Percentiles rank a stretch among this genome's conserved stretches.
Conservation (phyloP, 1,140 invertebrate genomes). For the Nixonia krombeini region DNA sequence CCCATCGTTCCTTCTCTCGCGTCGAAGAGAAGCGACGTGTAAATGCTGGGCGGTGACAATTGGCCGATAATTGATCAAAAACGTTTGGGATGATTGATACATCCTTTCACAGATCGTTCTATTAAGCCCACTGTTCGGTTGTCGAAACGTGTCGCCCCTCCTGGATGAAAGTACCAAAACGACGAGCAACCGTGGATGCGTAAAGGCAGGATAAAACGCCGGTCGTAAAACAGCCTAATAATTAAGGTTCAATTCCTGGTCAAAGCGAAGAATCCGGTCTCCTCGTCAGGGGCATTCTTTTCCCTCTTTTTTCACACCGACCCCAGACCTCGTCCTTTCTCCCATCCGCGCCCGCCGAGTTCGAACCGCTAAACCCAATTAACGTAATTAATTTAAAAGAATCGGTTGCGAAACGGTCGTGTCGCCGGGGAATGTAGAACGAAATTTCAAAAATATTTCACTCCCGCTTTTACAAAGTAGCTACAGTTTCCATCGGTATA, state of each 20-base stretch:
- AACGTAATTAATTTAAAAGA: slow-evolving; percentile 1
- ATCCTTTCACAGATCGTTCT: too few species aligned
- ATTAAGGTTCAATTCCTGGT: slow-evolving; percentile 62
- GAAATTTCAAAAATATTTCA: too few species aligned
- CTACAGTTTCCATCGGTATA: not conserved
- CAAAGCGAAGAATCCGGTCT: slow-evolving; percentile 17
- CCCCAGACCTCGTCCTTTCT: slow-evolving; percentile 29
- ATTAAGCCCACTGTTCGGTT: too few species aligned
- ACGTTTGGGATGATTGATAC: too few species aligned
- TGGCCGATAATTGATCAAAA: too few species aligned
- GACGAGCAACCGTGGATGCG: too few species aligned
- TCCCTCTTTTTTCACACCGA: slow-evolving; percentile 24
- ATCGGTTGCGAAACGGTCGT: not conserved
- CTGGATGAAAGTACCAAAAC: too few species aligned
- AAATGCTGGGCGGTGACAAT: slow-evolving; percentile 31
- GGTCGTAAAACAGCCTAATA: slow-evolving; percentile 64
- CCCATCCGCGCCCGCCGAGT: not conserved
- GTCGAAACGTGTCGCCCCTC: too few species aligned
- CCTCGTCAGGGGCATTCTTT: slow-evolving; percentile 22
- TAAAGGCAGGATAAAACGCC: too few species aligned
- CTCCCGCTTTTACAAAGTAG: too few species aligned
- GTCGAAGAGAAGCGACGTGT: slow-evolving; percentile 31
- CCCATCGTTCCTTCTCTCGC: slow-evolving; percentile 21
- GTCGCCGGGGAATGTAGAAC: not conserved
- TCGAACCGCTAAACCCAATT: slow-evolving; percentile 14